These are phyloP conservation scores for Lomographa bimaculata DNA, from an alignment of 2,888 invertebrate genomes.

Conservation along the genomic window DNA sequence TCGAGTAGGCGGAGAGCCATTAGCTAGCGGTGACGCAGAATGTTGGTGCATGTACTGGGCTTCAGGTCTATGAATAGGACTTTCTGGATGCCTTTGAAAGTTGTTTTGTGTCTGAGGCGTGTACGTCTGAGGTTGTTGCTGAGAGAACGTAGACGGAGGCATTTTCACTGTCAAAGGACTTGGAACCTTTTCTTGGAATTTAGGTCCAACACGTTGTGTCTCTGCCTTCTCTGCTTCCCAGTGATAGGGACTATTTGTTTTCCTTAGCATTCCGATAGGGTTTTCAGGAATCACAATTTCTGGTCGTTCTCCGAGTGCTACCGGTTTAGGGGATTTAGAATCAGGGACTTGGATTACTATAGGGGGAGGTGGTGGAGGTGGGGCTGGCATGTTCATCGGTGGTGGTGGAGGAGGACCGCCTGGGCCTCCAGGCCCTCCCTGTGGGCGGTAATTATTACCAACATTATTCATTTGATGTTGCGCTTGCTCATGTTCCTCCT, in stretches of 20 bases:
- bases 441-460: conserved; percentile 50
- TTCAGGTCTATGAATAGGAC: conserved; percentile 77
- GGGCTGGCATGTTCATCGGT: conserved; percentile 71
- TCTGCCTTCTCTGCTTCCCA: conserved; percentile 85
- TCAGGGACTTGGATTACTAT: conserved; percentile 80
- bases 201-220: conserved; percentile 77
- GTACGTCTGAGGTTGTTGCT: conserved; percentile 69
- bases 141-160: conserved; percentile 64
- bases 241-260: conserved; percentile 87
- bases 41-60: conserved; percentile 73
- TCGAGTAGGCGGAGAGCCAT: conserved; percentile 64
- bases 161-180: conserved; percentile 76
- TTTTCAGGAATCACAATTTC: conserved; percentile 90
- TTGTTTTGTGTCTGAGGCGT: conserved; percentile 59
- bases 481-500: conserved; percentile 80
- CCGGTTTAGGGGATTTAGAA: conserved; percentile 78
- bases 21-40: conserved; percentile 57
- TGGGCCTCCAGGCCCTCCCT: conserved; percentile 53
- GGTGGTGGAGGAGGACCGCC: conserved; percentile 63
- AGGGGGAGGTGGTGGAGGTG: conserved; percentile 84
- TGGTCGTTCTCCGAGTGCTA: conserved; percentile 84
- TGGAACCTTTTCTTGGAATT: conserved; percentile 73
- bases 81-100: conserved; percentile 62
- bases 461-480: conserved; percentile 55
- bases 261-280: conserved; percentile 87